Evolutionary conservation across 2,888 invertebrate species (phyloP), one percentile per base, ranked within the genome.

Genomic region (Phengaris alcon): DNA sequence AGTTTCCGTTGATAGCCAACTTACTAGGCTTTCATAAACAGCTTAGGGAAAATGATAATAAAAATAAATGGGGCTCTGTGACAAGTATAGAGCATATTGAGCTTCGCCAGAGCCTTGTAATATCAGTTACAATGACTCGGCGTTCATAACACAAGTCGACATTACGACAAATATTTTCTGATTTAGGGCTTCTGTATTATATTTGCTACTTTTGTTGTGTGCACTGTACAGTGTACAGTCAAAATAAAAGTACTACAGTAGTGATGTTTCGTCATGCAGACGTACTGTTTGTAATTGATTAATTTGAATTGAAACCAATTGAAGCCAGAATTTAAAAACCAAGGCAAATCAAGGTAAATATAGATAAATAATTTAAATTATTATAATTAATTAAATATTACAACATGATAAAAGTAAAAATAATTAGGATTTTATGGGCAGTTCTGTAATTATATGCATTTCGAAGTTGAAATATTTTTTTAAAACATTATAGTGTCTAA

Each of bases 111-210:
- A 72, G 22, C 72, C 35, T 35, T 52, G 72, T 72, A 72, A 72
- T 72, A 72, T 72, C 51, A 72, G 72, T 72, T 35, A 72, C 72
- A 7, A 72, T 72, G 72, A 72, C 72, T 52, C 8, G 70, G 70
- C 52, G 72, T 72, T 52, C 51, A 35, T 52, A 52, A 72, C 54
- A 72, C 72, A 35, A 72, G 72, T 72, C 72, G 72, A 52, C 52
- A 51, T 72, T 72, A 72, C 52, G 72, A 54, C 51, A 72, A 52
- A 72, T 72, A 72, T 72, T 72, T 72, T 72, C 72, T 72, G 72
- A 72, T 72, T 52, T 35, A 35, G 6, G 52, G 15, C 35, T 52
- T 72, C 52, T 52, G 70, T 70, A 48, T 48, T 70, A 70, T 70
- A 51, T 48, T 70, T 9, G 70, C 9, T 51, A 10, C 3, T 64